phyloP scores from a whole-genome alignment of 2,113 vertebrate species.

The Ammospiza nelsoni region DNA sequence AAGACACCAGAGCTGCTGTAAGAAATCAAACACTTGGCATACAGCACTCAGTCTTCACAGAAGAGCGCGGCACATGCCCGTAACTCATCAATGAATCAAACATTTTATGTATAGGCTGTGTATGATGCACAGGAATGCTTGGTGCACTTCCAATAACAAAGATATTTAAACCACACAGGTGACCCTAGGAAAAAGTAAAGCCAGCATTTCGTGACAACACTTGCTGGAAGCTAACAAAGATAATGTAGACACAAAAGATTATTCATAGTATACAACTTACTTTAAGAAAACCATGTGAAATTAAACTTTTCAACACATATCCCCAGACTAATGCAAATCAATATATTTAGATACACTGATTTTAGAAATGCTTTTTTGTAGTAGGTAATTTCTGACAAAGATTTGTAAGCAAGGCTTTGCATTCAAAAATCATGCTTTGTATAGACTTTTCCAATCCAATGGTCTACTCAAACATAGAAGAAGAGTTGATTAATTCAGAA shows the following conservation, averaged over 20 bases:
- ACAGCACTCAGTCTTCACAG: constrained; percentile 10
- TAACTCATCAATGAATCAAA: constrained; percentile 44
- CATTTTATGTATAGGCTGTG: background rate
- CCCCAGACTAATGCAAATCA: background rate
- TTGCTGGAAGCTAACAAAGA: background rate
- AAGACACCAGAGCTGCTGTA: constrained; percentile 88
- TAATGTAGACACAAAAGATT: background rate
- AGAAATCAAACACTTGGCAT: constrained; percentile 75
- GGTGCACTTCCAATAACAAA: background rate
- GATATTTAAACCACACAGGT: background rate
- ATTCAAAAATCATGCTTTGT: background rate
- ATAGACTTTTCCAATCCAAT: background rate
- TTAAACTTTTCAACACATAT: constrained; percentile 1
- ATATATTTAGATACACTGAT: background rate
- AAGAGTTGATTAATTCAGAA: background rate
- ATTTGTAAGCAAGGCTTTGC: background rate
- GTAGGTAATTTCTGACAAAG: constrained; percentile 59
- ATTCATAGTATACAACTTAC: background rate
- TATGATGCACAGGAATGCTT: background rate
- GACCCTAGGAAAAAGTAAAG: background rate
- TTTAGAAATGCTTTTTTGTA: constrained; percentile 43
- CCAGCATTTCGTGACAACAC: constrained; percentile 6
- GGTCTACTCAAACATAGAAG: background rate
- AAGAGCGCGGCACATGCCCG: constrained; percentile 22
- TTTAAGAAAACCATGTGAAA: background rate